Evolutionary conservation across 2,888 invertebrate genomes (phyloP), one percentile per base, ranked within the genome.

Genomic region (Chrysodeixis includens): DNA sequence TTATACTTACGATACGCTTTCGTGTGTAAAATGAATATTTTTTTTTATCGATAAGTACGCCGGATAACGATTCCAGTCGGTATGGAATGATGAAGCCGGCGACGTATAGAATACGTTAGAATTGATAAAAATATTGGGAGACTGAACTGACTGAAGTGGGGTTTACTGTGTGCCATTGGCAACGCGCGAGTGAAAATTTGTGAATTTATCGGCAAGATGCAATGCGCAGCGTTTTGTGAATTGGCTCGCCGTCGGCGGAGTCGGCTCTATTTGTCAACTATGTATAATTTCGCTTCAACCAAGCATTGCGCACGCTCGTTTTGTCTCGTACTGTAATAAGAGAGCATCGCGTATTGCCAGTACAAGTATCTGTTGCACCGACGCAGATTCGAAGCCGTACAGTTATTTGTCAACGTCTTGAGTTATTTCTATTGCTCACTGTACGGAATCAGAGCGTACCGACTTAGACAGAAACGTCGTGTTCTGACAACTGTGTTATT

Each of bases 261-360:
- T 83, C 71, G 82, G 78, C 83, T 87, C 83, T 88, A 88, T 90
- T 91, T 90, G 89, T 90, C 87, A 87, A 88, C 82, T 87, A 84
- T 85, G 88, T 88, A 88, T 89, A 89, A 88, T 89, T 88, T 88
- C 78, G 82, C 83, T 84, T 84, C 86, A 86, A 67, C 78, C 71
- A 76, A 79, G 70, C 78, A 72, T 76, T 20, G 72, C 72, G 64
- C 57, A 66, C 58, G 68, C 70, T 81, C 59, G 79, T 81, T 79
- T 81, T 79, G 74, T 81, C 78, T 66, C 53, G 32, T 55, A 55
- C 67, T 49, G 74, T 81, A 73, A 81, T 81, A 81, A 81, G 75
- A 77, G 65, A 74, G 56, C 54, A 74, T 66, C 63, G 72, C 76
- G 63, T 80, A 73, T 74, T 76, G 69, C 80, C 69, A 73, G 63